Percentiles rank a stretch among this genome's conserved stretches.
phyloP scores from a whole-genome alignment of 2,113 vertebrate species.

The Forbesichthys agassizii region DNA sequence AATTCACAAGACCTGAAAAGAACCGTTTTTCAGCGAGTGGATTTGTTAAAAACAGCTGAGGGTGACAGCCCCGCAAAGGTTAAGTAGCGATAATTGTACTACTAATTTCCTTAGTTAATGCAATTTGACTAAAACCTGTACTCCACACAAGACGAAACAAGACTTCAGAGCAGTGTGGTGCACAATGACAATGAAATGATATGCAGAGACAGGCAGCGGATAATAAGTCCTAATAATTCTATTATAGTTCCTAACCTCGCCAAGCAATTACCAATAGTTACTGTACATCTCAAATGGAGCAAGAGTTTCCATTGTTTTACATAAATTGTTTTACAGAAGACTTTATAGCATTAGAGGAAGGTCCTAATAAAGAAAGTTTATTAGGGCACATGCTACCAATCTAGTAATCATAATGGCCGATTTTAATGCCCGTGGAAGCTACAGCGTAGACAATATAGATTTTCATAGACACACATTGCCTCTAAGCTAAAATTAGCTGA shows the following conservation, averaged over 20 bases:
- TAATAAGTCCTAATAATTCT: slow-evolving; percentile 63
- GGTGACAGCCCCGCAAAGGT: slow-evolving; percentile 23
- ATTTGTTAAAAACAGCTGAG: not conserved
- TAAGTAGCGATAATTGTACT: slow-evolving; percentile 49
- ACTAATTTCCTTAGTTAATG: slow-evolving; percentile 44
- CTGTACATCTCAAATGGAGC: slow-evolving; percentile 6
- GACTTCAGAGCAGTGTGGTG: slow-evolving; percentile 19
- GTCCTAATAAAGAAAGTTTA: no score
- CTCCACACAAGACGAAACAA: slow-evolving; percentile 21
- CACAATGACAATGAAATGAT: slow-evolving; percentile 30
- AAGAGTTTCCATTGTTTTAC: slow-evolving; percentile 21
- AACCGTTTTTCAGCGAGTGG: not conserved
- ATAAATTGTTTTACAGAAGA: slow-evolving; percentile 3
- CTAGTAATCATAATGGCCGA: no score
- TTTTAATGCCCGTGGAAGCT: not conserved
- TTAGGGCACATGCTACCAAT: no score
- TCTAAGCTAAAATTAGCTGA: slow-evolving; percentile 2
- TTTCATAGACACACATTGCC: not conserved
- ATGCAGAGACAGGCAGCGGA: slow-evolving; percentile 37
- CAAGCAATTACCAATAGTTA: slow-evolving; percentile 39
- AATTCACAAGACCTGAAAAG: slow-evolving; percentile 21
- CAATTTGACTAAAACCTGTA: slow-evolving; percentile 41
- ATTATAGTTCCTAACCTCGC: slow-evolving; percentile 52
- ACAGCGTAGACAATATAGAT: not conserved
- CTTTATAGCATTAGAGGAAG: slow-evolving; percentile 9